These are phyloP conservation scores for Sorex fumeus DNA, from an alignment of 2,113 vertebrate genomes.

Conservation along the genomic window DNA sequence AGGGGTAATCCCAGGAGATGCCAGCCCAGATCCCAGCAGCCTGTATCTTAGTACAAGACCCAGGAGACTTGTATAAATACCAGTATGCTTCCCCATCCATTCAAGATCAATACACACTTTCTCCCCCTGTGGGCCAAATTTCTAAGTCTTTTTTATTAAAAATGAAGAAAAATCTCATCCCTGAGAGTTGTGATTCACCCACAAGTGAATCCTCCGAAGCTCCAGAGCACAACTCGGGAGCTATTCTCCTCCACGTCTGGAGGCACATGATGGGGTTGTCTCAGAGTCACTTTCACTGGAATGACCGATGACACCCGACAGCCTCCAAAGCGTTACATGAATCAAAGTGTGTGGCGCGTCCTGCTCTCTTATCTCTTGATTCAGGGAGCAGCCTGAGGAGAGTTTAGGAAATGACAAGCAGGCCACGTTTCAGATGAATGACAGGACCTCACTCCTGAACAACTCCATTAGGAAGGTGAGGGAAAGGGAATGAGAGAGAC, in stretches of 20 bases:
- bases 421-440: constrained; percentile 58
- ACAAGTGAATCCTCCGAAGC: not conserved
- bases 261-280: not conserved
- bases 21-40: constrained; percentile 35
- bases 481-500: not conserved
- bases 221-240: constrained; percentile 13
- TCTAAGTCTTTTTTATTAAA: constrained; percentile 75
- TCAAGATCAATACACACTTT: constrained; percentile 60
- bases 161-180: constrained; percentile 45
- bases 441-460: constrained; percentile 39
- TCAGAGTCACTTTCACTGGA: not conserved
- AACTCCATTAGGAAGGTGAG: constrained; percentile 48
- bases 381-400: not conserved
- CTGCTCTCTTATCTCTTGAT: not conserved
- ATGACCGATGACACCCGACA: not conserved
- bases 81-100: constrained; percentile 38
- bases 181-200: constrained; percentile 9
- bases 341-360: not conserved
- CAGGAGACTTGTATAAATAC: constrained; percentile 55
- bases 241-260: not conserved
- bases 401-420: constrained; percentile 10
- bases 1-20: constrained; percentile 29
- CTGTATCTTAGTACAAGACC: constrained; percentile 58
- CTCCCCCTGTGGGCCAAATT: constrained; percentile 19
- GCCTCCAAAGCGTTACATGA: not conserved